phyloP scores from a whole-genome alignment of 1,140 invertebrate genomes.

The Alviniconcha marisindica region DNA sequence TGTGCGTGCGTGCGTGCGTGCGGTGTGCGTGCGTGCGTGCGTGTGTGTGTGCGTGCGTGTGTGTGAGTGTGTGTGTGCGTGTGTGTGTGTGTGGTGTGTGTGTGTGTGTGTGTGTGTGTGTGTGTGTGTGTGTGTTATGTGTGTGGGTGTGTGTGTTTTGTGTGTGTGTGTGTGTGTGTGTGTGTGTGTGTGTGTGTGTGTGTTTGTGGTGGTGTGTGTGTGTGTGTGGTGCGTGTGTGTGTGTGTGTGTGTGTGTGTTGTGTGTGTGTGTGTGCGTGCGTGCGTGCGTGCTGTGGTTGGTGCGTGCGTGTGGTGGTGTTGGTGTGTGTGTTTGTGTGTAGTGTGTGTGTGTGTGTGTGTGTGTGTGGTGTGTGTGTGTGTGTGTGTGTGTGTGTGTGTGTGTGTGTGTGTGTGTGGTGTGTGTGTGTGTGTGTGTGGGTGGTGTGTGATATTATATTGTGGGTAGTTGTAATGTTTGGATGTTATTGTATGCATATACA shows the following conservation, averaged over 20 bases:
- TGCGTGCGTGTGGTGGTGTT: too few relatives aligned
- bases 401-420: neutral
- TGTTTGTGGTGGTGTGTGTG: neutral
- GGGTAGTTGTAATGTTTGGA: too few relatives aligned
- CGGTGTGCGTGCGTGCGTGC: neutral
- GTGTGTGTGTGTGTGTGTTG: too few relatives aligned
- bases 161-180: slow-evolving; percentile 10
- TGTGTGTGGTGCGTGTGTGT: too few relatives aligned
- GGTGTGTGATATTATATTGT: too few relatives aligned
- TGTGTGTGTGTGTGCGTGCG: slow-evolving; percentile 1
- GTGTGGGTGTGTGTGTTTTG: too few relatives aligned
- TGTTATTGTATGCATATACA: too few relatives aligned
- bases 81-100: slow-evolving; percentile 1
- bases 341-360: too few relatives aligned
- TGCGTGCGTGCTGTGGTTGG: too few relatives aligned
- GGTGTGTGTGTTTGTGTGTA: too few relatives aligned
- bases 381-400: slow-evolving; percentile 10
- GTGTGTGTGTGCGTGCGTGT: neutral
- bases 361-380: too few relatives aligned
- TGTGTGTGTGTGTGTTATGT: neutral
- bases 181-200: neutral
- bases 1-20: too few relatives aligned
- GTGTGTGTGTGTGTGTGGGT: neutral
- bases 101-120: slow-evolving; percentile 11
- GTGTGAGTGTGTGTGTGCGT: slow-evolving; percentile 9